Evolutionary conservation across 2,797 vertebrate species (phyloP).

Genomic region (Danio jaintianensis): DNA sequence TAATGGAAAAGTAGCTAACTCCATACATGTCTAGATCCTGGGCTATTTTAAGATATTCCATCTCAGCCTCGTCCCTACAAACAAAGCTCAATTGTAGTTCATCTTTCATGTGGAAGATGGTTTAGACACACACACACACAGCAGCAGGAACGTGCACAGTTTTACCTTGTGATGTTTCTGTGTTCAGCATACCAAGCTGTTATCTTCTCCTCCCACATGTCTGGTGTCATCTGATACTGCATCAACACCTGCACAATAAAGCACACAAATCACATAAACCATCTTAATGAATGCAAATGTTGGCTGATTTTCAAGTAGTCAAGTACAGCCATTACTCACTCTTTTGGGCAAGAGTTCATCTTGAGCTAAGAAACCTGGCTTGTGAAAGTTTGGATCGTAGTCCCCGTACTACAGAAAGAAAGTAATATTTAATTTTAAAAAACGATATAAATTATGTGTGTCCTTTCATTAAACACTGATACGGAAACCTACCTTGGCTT

Average conservation of each 20-base stretch:
- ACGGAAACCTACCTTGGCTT: constrained; percentile 85
- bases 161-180: constrained; percentile 91
- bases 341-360: constrained; percentile 92
- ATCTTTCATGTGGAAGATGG: neutral
- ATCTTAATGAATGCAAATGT: neutral
- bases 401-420: constrained; percentile 84
- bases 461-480: constrained; percentile 3
- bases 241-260: constrained; percentile 77
- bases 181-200: constrained; percentile 94
- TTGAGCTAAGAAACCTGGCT: constrained; percentile 89
- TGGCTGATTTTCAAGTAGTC: neutral
- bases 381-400: constrained; percentile 90
- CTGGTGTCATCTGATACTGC: constrained; percentile 95
- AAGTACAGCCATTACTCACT: constrained; percentile 73
- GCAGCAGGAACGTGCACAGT: neutral
- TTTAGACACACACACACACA: neutral
- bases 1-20: constrained; percentile 92
- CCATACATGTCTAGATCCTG: constrained; percentile 95
- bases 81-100: constrained; percentile 23
- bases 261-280: neutral
- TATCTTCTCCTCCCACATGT: constrained; percentile 98
- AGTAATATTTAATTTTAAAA: neutral
- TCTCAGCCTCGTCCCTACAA: constrained; percentile 90
- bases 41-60: constrained; percentile 94
- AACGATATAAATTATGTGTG: neutral